These are phyloP conservation scores for Eremophila alpestris DNA, from an alignment of 2,797 vertebrate species.

Conservation along the genomic window DNA sequence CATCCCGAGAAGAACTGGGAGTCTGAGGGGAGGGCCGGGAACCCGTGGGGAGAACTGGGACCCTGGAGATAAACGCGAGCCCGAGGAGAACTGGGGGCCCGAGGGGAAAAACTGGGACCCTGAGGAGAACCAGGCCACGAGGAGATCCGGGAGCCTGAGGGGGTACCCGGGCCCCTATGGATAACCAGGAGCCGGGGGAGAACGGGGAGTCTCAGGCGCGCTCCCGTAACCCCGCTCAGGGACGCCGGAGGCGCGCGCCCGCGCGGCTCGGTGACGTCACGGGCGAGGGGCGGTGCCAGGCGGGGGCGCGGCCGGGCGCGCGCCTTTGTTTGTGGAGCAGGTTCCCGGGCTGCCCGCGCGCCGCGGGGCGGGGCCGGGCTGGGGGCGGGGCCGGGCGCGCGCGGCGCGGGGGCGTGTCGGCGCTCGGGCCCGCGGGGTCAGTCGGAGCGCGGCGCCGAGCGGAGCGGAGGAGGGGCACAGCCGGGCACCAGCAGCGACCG, in stretches of 20 bases:
- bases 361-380: neutral
- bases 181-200: neutral
- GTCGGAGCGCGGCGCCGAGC: slow-evolving; percentile 62
- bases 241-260: neutral
- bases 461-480: neutral
- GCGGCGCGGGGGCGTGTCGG: neutral
- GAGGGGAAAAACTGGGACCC: fast-evolving
- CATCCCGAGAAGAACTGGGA: neutral
- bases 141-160: neutral
- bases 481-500: neutral
- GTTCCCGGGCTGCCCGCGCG: neutral
- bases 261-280: neutral
- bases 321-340: neutral
- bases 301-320: neutral
- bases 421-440: slow-evolving; percentile 38
- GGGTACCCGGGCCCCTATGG: fast-evolving
- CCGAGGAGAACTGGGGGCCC: neutral
- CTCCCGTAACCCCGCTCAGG: neutral
- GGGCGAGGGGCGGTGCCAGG: fast-evolving
- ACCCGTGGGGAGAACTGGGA: neutral
- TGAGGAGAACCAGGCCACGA: no score
- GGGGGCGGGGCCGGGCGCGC: neutral
- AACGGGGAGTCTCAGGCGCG: no score
- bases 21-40: neutral
- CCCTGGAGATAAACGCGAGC: neutral